phyloP scores from a whole-genome alignment of 2,113 vertebrate genomes.

The Crotalus viridis region DNA sequence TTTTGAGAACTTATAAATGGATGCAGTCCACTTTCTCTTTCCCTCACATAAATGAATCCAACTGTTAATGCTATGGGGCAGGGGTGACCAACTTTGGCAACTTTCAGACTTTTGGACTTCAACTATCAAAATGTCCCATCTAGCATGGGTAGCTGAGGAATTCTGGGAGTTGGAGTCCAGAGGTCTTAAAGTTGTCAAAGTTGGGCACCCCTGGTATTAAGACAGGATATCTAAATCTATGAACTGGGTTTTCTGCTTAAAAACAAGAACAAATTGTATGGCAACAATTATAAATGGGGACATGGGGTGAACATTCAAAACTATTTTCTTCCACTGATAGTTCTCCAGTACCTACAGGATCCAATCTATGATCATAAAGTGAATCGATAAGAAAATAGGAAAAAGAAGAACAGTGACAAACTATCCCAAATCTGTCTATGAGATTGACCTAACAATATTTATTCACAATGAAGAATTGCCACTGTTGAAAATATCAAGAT shows the following conservation, averaged over 20 bases:
- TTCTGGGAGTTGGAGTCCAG: neutral
- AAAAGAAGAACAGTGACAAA: neutral
- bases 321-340: neutral
- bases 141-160: neutral
- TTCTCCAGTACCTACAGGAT: neutral
- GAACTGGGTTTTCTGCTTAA: neutral
- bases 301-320: neutral
- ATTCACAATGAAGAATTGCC: neutral
- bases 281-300: neutral
- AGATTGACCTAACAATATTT: neutral
- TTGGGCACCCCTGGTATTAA: neutral
- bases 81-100: neutral
- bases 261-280: neutral
- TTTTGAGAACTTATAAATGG: neutral
- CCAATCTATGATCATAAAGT: neutral
- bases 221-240: neutral
- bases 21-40: neutral
- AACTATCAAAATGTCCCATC: neutral
- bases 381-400: neutral
- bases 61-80: neutral
- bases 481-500: neutral
- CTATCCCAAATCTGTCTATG: neutral
- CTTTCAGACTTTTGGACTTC: neutral
- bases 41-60: neutral
- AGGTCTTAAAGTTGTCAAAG: neutral